A percentile compares a stretch with the other conserved stretches of the same genome.
phyloP scores from a whole-genome alignment of 2,888 invertebrate genomes.

The Agriopis aurantiaria region DNA sequence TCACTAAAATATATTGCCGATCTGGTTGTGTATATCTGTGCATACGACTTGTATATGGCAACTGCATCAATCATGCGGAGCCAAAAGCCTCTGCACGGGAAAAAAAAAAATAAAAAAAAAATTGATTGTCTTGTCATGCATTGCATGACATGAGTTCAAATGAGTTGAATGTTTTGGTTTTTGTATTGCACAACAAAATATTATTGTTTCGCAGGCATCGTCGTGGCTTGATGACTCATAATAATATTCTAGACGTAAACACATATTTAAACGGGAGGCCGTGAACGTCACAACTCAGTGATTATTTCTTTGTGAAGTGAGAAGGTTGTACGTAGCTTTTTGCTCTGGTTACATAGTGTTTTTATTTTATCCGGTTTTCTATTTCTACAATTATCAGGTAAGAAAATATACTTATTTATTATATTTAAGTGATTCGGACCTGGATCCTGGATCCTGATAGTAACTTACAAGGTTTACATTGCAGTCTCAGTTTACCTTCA shows the following conservation, averaged over 20 bases:
- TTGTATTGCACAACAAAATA: slow-evolving; percentile 68
- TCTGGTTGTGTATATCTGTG: no score
- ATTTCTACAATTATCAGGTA: slow-evolving; percentile 29
- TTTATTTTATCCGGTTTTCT: slow-evolving; percentile 4
- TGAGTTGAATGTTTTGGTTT: slow-evolving; percentile 54
- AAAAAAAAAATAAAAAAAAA: no score
- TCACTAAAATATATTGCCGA: no score
- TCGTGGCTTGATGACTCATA: slow-evolving; percentile 67
- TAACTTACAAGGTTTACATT: not conserved
- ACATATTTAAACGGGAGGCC: slow-evolving; percentile 55
- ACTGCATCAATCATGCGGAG: no score
- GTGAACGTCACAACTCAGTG: slow-evolving; percentile 54
- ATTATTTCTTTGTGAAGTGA: slow-evolving; percentile 44
- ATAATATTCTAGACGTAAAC: slow-evolving; percentile 53
- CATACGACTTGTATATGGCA: no score
- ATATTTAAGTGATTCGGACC: not conserved
- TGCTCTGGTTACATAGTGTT: not conserved
- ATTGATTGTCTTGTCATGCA: not conserved
- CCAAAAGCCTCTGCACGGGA: no score
- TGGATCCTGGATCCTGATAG: not conserved
- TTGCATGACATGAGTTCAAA: no score
- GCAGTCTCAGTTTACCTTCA: no score
- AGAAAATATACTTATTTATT: not conserved
- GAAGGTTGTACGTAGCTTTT: not conserved
- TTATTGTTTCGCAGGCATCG: slow-evolving; percentile 53